phyloP scores from a whole-genome alignment of 2,113 vertebrate genomes.

The Pithys albifrons region DNA sequence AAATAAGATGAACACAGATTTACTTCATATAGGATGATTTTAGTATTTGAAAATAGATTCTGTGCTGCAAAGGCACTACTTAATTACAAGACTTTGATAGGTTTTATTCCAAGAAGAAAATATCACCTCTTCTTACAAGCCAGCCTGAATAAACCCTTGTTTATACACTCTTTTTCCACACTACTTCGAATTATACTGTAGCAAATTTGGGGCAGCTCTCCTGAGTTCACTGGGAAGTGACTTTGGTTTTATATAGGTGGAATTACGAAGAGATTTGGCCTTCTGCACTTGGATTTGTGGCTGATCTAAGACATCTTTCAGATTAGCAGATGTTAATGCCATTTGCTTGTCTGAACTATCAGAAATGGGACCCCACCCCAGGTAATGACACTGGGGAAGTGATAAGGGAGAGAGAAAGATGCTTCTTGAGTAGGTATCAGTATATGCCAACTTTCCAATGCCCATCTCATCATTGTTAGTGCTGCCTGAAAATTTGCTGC shows the following conservation, averaged over 20 bases:
- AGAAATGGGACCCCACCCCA: neutral
- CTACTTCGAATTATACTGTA: neutral
- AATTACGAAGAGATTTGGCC: neutral
- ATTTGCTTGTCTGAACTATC: neutral
- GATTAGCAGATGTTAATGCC: neutral
- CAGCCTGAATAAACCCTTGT: neutral
- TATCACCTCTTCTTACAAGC: neutral
- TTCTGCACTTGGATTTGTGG: neutral
- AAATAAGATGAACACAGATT: neutral
- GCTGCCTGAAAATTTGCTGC: neutral
- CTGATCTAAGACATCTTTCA: neutral
- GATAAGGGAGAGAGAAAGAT: neutral
- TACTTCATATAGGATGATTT: neutral
- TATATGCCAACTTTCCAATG: neutral
- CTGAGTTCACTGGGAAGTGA: neutral
- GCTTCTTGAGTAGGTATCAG: neutral
- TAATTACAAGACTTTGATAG: neutral
- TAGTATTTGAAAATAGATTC: neutral
- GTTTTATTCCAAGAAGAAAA: neutral
- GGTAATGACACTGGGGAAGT: neutral
- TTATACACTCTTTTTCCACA: neutral
- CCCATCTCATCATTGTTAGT: neutral
- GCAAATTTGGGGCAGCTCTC: neutral
- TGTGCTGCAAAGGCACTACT: neutral
- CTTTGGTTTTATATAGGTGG: neutral